phyloP scores from a whole-genome alignment of 2,888 invertebrate genomes.

The Latrodectus hesperus region DNA sequence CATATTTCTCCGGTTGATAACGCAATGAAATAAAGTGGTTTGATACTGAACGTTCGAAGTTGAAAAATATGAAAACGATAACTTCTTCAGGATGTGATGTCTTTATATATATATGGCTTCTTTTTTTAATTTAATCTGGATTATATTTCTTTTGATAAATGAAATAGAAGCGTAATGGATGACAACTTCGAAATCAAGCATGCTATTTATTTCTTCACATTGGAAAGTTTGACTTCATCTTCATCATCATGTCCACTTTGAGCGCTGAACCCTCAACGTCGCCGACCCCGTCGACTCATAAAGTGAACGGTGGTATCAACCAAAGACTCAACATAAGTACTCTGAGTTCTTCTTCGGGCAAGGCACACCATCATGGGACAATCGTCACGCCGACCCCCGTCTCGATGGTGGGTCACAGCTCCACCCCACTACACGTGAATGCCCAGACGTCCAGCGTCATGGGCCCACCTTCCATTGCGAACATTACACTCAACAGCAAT shows the following conservation, averaged over 20 bases:
- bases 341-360: slow-evolving; percentile 79
- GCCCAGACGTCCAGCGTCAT: slow-evolving; percentile 35
- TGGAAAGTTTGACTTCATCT: too few species aligned
- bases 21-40: too few species aligned
- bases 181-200: too few species aligned
- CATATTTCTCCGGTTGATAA: too few species aligned
- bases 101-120: too few species aligned
- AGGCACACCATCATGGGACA: slow-evolving; percentile 79
- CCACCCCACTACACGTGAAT: slow-evolving; percentile 33
- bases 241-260: slow-evolving; percentile 49
- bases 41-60: too few species aligned
- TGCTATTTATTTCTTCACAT: too few species aligned
- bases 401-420: slow-evolving; percentile 35
- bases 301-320: slow-evolving; percentile 63
- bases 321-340: slow-evolving; percentile 75
- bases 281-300: slow-evolving; percentile 63
- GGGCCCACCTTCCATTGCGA: slow-evolving; percentile 69
- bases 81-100: too few species aligned
- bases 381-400: slow-evolving; percentile 77
- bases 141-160: too few species aligned
- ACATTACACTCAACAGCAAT: slow-evolving; percentile 70
- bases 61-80: too few species aligned
- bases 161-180: too few species aligned
- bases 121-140: too few species aligned
- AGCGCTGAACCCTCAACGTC: slow-evolving; percentile 64